Base-by-base conservation (phyloP, 2,113 vertebrate species). In the Pomatorhinus ruficollis region DNA sequence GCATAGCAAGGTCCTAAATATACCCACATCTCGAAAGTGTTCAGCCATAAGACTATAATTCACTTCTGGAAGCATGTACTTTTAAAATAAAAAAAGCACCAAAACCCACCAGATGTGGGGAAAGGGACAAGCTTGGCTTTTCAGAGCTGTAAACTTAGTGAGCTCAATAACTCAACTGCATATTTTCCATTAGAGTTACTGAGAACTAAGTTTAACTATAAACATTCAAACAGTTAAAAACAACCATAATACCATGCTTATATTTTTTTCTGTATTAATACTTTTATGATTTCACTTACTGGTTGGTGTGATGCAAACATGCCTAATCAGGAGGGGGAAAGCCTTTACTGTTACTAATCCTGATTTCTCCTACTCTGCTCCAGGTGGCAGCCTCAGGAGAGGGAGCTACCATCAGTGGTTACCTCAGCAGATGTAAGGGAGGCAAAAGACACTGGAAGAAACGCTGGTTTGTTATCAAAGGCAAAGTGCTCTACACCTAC, bases 401-500 rank as follows among this genome's bases (percentile, higher is more conserved):
- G 75, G 99, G 98, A 56, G 98, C 98, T 39, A 98, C 99, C 39
- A 99, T 99, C 97, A 99, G 99, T 30, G 99, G 99, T 88, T 98
- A 98, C 91, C 98, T 99, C 70, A 98, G 98, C 96, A 98, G 99
- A 88, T 99, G 98, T 77, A 99, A 99, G 97, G 98, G 98, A 93
- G 99, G 98, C 98, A 99, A 98, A 97, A 98, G 98, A 94, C 99
- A 98, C 97, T 99, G 99, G 99, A 99, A 99, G 98, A 99, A 98
- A 94, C 98, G 99, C 82, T 99, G 99, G 99, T 99, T 99, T 95
- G 99, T 99, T 87, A 98, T 99, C 96, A 99, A 99, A 98, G 99
- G 99, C 98, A 99, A 99, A 98, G 99, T 99, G 92, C 99, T 99
- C 95, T 99, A 99, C 98, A 99, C 99, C 97, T 99, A 99, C 97